Conservation (phyloP, 2,888 invertebrate species). For the Alcis repandata region DNA sequence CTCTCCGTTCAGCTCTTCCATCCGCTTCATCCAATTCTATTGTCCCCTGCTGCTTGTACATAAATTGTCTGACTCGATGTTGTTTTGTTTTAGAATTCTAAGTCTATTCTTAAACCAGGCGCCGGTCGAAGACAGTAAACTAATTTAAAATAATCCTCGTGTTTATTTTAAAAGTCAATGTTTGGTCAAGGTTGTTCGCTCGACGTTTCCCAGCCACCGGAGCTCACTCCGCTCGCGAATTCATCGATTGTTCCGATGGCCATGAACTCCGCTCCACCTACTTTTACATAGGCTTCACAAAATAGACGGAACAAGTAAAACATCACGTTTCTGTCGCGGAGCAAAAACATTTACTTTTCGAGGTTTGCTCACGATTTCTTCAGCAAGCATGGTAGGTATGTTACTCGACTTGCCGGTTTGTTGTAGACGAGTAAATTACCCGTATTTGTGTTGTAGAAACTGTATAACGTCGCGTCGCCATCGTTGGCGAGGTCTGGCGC, state of each 20-base stretch:
- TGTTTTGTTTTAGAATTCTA: slow-evolving; percentile 12
- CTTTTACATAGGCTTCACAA: slow-evolving; percentile 63
- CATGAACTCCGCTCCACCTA: slow-evolving; percentile 75
- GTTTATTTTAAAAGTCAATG: slow-evolving; percentile 48
- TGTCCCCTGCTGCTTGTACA: slow-evolving; percentile 40
- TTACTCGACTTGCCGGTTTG: slow-evolving; percentile 44
- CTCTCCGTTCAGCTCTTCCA: slow-evolving; percentile 46
- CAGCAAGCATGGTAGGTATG: slow-evolving; percentile 39
- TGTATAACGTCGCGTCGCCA: slow-evolving; percentile 56
- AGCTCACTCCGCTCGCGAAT: slow-evolving; percentile 44
- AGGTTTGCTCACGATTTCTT: slow-evolving; percentile 49
- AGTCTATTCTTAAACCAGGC: slow-evolving; percentile 40
- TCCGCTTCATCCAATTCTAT: slow-evolving; percentile 43
- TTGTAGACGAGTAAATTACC: slow-evolving; percentile 45
- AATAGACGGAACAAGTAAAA: slow-evolving; percentile 59
- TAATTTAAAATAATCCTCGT: slow-evolving; percentile 37
- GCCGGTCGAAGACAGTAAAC: slow-evolving; percentile 36
- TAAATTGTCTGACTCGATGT: slow-evolving; percentile 42
- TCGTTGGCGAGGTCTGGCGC: slow-evolving; percentile 60
- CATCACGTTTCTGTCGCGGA: slow-evolving; percentile 55
- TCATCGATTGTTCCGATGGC: slow-evolving; percentile 80
- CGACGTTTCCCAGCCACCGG: slow-evolving; percentile 50
- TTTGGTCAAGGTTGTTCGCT: slow-evolving; percentile 60
- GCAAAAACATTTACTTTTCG: slow-evolving; percentile 50
- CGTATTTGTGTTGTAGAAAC: slow-evolving; percentile 75